phyloP scores from a whole-genome alignment of 2,113 vertebrate genomes.

The Neolamprologus brichardi region DNA sequence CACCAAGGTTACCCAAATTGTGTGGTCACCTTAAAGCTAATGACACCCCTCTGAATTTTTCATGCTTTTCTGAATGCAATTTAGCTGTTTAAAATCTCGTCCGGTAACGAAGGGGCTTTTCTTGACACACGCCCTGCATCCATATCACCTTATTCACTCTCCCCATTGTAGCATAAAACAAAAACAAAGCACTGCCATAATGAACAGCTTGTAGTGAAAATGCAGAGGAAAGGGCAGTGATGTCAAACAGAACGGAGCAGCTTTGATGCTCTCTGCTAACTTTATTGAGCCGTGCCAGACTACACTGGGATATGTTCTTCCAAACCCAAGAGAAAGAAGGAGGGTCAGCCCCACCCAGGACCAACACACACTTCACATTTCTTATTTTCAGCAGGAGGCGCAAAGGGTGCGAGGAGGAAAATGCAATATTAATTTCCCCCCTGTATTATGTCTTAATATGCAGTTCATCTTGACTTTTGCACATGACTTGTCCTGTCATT shows the following conservation, averaged over 20 bases:
- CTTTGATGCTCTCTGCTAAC: conserved; percentile 33
- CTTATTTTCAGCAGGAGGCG: conserved; percentile 25
- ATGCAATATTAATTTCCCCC: conserved; percentile 87
- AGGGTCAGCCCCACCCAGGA: conserved; percentile 29
- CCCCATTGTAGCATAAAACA: conserved; percentile 36
- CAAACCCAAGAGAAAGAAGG: not conserved
- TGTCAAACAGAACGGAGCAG: conserved; percentile 44
- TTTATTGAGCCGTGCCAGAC: conserved; percentile 13
- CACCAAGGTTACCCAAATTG: conserved; percentile 96
- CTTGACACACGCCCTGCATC: conserved; percentile 31
- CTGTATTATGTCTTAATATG: conserved; percentile 89
- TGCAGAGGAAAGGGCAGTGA: conserved; percentile 51
- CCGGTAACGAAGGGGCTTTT: conserved; percentile 27
- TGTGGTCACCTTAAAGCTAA: conserved; percentile 84
- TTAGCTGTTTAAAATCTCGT: conserved; percentile 71
- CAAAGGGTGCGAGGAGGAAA: conserved; percentile 55
- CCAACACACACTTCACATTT: conserved; percentile 24
- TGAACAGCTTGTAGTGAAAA: conserved; percentile 46
- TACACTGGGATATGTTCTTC: not conserved
- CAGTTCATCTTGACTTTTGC: conserved; percentile 93
- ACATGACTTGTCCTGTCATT: conserved; percentile 92
- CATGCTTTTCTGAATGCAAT: conserved; percentile 88
- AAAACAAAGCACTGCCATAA: conserved; percentile 52
- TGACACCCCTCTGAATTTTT: conserved; percentile 88
- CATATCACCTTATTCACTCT: conserved; percentile 47